phyloP scores from a whole-genome alignment of 2,888 invertebrate species.

The Teleogryllus oceanicus region DNA sequence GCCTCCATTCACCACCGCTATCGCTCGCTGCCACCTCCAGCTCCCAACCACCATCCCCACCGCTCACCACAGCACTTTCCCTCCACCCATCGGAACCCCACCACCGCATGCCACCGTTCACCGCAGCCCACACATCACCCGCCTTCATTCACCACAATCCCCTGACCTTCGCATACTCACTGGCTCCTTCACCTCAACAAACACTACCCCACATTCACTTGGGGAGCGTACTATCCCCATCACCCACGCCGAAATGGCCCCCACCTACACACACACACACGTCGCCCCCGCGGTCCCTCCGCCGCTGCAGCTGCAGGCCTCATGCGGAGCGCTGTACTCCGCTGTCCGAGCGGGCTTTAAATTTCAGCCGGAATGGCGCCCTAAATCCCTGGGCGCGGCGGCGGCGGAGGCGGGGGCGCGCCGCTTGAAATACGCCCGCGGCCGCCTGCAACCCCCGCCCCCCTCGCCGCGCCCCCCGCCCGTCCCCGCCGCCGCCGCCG shows the following conservation, averaged over 20 bases:
- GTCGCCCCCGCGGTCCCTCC: neutral
- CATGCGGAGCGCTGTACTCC: slow-evolving; percentile 18
- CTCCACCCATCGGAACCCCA: too few relatives aligned
- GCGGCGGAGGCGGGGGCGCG: neutral
- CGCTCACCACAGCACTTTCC: too few relatives aligned
- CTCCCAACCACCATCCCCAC: too few relatives aligned
- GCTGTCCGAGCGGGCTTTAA: slow-evolving; percentile 30
- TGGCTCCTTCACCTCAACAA: too few relatives aligned
- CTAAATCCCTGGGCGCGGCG: slow-evolving; percentile 32
- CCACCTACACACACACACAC: neutral
- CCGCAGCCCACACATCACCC: too few relatives aligned
- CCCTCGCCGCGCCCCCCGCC: neutral
- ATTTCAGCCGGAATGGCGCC: slow-evolving; percentile 34
- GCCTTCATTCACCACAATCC: too few relatives aligned
- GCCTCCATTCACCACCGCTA: too few relatives aligned
- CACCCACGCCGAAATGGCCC: neutral
- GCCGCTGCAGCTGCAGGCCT: neutral
- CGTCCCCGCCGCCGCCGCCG: slow-evolving; percentile 27
- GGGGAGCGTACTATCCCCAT: neutral
- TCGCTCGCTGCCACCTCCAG: too few relatives aligned
- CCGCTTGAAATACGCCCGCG: slow-evolving; percentile 28
- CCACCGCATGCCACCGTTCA: too few relatives aligned
- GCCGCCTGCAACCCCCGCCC: neutral
- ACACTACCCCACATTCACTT: too few relatives aligned
- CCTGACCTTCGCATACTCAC: too few relatives aligned